Conservation (phyloP, 23 tunicate genomes). For the Oikopleura albicans region DNA sequence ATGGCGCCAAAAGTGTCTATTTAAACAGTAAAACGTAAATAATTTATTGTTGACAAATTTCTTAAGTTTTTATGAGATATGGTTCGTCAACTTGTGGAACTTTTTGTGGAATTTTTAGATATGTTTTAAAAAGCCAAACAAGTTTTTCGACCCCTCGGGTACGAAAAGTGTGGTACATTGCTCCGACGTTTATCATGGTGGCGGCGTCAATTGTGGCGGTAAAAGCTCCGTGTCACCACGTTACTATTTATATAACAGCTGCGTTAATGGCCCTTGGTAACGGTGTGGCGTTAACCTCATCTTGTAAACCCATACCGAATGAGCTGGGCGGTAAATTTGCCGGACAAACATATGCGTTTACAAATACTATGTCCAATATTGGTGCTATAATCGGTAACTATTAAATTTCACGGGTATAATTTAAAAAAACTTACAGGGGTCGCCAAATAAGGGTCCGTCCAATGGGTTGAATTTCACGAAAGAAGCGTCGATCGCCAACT, state of each 20-base stretch:
- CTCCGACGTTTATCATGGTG: neutral
- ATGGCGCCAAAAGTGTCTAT: too few relatives aligned
- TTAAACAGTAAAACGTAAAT: too few relatives aligned
- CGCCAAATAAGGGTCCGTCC: too few relatives aligned
- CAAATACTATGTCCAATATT: neutral
- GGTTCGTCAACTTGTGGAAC: too few relatives aligned
- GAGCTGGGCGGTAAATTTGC: conserved; percentile 5
- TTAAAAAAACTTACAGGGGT: too few relatives aligned
- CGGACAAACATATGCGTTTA: neutral
- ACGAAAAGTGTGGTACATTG: neutral
- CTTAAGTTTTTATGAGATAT: too few relatives aligned
- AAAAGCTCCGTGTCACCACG: neutral
- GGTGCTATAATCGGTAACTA: neutral
- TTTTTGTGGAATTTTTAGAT: too few relatives aligned
- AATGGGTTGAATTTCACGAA: too few relatives aligned
- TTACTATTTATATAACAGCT: neutral
- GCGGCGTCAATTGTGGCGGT: neutral
- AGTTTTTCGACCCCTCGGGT: neutral
- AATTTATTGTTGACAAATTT: too few relatives aligned
- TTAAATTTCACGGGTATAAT: too few relatives aligned
- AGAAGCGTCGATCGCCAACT: too few relatives aligned
- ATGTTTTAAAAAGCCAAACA: too few relatives aligned
- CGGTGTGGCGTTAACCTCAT: neutral
- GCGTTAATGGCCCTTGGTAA: neutral
- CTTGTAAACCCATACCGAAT: conserved; percentile 1